Evolutionary conservation across 2,113 vertebrate genomes (phyloP), one percentile per base, ranked within the genome.

Genomic region (Lophura nycthemera): DNA sequence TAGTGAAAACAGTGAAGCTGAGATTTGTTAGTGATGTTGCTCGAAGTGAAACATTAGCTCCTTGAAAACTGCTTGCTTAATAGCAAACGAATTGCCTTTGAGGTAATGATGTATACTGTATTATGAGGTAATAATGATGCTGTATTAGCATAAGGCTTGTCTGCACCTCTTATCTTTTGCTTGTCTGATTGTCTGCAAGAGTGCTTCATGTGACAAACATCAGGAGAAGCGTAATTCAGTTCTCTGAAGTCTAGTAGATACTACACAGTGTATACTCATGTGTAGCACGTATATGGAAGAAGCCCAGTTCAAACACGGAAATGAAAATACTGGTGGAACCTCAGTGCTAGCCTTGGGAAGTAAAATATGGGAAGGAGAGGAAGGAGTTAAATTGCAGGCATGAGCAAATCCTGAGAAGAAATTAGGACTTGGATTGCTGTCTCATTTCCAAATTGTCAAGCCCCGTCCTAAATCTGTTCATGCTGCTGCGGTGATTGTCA

Each of bases 401-500:
- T 17, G 43, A 48, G 45, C 4, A 3, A 50, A 36, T 74, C 6
- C 0, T 0, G 32, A 52, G 22, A 71, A 73, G 21, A 73, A 73
- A 34, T 3, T 1, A 25, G 19, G 32, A 3, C 42, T 81, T 83
- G 20, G 38, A 16, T 36, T 81, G 20, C 1, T 1, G 14, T 52
- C 8, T 40, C 1, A 8, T 19, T 6, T 11, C 5, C 22, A 9
- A 42, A 0, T 36, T 70, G 72, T 4, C 4, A 4, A 0, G 2
- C n/a, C 27, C 7, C 4, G 17, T 38, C 5, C 70, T 24, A 73
- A 66, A 52, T 67, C 11, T 11, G 34, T 79, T n/a, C 5, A 7
- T 7, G 11, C 5, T 45, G 11, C 3, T 73, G 14, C 42, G 40
- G 6, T 77, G 2, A 4, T 8, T 63, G 52, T 77, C 45, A 56